Percentiles rank a stretch among this genome's conserved stretches.
These are phyloP conservation scores for Chaetodon auriga DNA, from an alignment of 2,113 vertebrate species.

Conservation along the genomic window DNA sequence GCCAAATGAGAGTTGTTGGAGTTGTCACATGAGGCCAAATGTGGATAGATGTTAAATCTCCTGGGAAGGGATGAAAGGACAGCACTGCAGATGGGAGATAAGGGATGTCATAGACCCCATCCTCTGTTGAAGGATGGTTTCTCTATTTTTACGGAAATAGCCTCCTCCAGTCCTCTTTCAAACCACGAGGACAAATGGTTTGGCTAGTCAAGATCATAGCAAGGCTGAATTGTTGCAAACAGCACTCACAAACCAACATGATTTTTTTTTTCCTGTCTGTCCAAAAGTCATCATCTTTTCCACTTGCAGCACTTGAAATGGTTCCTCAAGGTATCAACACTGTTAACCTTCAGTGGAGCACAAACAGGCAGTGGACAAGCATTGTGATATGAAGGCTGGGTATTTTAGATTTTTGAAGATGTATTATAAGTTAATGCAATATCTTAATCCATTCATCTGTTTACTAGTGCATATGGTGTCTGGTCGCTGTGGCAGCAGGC, in stretches of 20 bases:
- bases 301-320: background rate
- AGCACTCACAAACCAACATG: background rate
- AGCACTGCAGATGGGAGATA: no score
- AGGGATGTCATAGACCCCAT: no score
- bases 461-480: background rate
- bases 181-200: background rate
- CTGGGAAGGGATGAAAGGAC: no score
- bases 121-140: no score
- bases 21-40: no score
- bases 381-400: background rate
- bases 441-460: background rate
- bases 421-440: background rate
- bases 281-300: background rate
- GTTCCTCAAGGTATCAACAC: background rate
- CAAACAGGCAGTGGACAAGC: background rate
- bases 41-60: no score
- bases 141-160: no score
- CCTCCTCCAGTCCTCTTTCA: no score
- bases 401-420: slow-evolving; percentile 5
- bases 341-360: background rate
- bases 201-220: background rate
- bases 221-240: slow-evolving; percentile 21
- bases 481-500: no score
- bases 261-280: background rate
- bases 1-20: no score